Conservation (phyloP, 2,888 invertebrate genomes). For the Tipula vernalis region DNA sequence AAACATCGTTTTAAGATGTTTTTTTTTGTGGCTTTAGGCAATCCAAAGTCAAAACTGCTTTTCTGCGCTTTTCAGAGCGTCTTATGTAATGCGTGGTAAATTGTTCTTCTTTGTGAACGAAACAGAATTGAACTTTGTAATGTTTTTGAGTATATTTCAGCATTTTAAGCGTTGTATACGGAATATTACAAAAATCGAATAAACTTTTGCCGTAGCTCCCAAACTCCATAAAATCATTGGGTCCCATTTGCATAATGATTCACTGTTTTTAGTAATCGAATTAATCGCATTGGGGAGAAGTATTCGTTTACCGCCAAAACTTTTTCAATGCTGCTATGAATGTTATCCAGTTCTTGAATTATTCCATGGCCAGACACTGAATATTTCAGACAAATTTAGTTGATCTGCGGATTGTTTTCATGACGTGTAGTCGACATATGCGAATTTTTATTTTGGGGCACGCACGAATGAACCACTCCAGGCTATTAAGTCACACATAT, state of each 20-base stretch:
- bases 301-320: not conserved
- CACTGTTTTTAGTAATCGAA: not conserved
- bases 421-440: not conserved
- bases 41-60: too few relatives aligned
- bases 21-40: too few relatives aligned
- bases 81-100: too few relatives aligned
- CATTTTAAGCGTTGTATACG: not conserved
- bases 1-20: too few relatives aligned
- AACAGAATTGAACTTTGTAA: not conserved
- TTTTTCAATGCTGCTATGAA: not conserved
- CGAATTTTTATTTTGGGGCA: not conserved
- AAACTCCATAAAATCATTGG: not conserved
- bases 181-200: not conserved
- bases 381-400: not conserved
- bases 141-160: not conserved
- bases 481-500: too few relatives aligned
- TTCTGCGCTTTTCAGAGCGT: too few relatives aligned
- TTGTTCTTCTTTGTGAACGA: too few relatives aligned
- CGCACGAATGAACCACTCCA: too few relatives aligned
- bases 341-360: not conserved
- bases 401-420: not conserved
- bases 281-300: not conserved
- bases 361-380: not conserved
- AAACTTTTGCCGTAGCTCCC: not conserved
- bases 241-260: not conserved